Base-by-base conservation (phyloP, 2,113 vertebrate species). In the Ceyx cyanopectus region DNA sequence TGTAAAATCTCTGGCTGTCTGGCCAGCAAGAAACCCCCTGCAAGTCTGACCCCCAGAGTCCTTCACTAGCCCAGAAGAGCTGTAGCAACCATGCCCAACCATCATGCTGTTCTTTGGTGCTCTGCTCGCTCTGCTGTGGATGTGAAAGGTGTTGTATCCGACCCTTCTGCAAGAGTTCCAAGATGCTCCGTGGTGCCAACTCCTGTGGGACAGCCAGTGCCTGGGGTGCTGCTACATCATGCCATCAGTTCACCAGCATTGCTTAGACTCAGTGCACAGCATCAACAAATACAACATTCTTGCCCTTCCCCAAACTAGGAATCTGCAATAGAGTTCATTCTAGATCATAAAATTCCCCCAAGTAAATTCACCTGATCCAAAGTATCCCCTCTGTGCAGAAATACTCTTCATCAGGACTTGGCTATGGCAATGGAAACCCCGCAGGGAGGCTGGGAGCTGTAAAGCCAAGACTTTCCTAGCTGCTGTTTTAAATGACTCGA, bases 231-330 rank as follows among this genome's bases (percentile, higher is more conserved):
- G 96, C 95, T 96, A 96, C 95, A 78, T 91, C 54, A 83, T 29
- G 62, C 57, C 84, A 75, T 92, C 77, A 79, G 54, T 70, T 84
- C 73, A 77, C 77, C 41, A 87, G 85, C 93, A 77, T 82, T 96
- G 94, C 91, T 96, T 86, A 92, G 97, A 96, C 89, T 89, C 76
- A 70, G 93, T 94, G 87, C 93, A 93, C 94, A 90, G 92, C 93
- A 56, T 69, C 87, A 88, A 92, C 95, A 89, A 87, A 93, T 32
- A 93, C 87, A 92, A 93, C 85, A 73, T 94, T 89, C 89, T 85
- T 88, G 95, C 95, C 94, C 89, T 95, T 96, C 88, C 95, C 96
- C 46, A 92, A 94, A 92, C 78, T 77, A 94, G 92, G 84, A 72
- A 94, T 82, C 87, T 95, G 84, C 82, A 81, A 94, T 87, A 92